These are phyloP conservation scores for Cyclura pinguis DNA, from an alignment of 2,797 vertebrate genomes.

Conservation along the genomic window DNA sequence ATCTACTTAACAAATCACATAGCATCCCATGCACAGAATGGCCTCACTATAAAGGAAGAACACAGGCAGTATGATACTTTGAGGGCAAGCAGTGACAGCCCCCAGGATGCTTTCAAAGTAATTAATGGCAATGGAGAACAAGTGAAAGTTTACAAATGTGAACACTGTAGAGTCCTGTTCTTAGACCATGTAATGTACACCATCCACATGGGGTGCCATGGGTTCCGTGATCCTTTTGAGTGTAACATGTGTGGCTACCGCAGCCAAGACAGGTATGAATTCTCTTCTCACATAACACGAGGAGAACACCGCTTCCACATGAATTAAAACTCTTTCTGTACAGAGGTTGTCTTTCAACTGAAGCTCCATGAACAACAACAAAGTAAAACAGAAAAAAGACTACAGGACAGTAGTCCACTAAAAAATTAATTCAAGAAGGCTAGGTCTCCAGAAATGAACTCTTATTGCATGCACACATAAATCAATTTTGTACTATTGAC, in stretches of 20 bases:
- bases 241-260: constrained; percentile 98
- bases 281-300: constrained; percentile 97
- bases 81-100: constrained; percentile 85
- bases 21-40: constrained; percentile 88
- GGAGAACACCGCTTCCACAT: constrained; percentile 93
- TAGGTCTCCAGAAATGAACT: constrained; percentile 41
- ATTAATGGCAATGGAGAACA: constrained; percentile 89
- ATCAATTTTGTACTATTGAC: constrained; percentile 69
- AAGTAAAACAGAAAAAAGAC: constrained; percentile 38
- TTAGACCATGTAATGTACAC: constrained; percentile 99
- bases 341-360: constrained; percentile 17
- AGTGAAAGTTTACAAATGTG: constrained; percentile 91
- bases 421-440: constrained; percentile 37
- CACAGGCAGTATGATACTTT: constrained; percentile 89
- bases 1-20: constrained; percentile 98
- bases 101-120: constrained; percentile 92
- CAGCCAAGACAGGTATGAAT: constrained; percentile 98
- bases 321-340: constrained; percentile 71
- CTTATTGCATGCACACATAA: constrained; percentile 48
- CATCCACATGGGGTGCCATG: constrained; percentile 99
- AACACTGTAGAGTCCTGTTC: constrained; percentile 96
- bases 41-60: constrained; percentile 94
- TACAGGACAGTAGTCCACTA: constrained; percentile 31
- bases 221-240: constrained; percentile 96
- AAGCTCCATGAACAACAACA: constrained; percentile 44